phyloP scores from a whole-genome alignment of 2,797 vertebrate genomes.

The Falco novaeseelandiae region DNA sequence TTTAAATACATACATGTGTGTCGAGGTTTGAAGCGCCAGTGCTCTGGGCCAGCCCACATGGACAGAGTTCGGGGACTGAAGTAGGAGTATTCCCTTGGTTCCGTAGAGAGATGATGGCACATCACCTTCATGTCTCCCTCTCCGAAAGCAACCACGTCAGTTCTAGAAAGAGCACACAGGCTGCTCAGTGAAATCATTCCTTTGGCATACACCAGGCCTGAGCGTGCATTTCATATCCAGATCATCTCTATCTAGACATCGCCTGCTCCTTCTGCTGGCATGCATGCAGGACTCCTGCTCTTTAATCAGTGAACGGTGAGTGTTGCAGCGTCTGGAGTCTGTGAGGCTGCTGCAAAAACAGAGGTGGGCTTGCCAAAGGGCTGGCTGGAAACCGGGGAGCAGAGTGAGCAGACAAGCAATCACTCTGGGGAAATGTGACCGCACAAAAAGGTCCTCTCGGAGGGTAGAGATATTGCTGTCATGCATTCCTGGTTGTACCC shows the following conservation, averaged over 20 bases:
- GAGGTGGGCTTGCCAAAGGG: background rate
- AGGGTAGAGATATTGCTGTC: background rate
- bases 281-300: background rate
- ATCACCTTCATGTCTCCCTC: constrained; percentile 85
- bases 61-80: constrained; percentile 94
- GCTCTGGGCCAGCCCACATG: constrained; percentile 93
- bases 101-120: constrained; percentile 89
- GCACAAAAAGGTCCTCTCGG: background rate
- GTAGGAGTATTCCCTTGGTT: constrained; percentile 96
- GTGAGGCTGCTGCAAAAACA: background rate
- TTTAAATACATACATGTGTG: constrained; percentile 81
- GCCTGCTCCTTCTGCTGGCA: background rate
- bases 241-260: background rate
- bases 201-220: background rate
- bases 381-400: background rate
- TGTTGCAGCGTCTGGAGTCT: background rate
- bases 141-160: constrained; percentile 76
- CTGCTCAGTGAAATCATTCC: background rate
- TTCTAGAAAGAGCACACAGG: constrained; percentile 39
- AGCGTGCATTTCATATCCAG: background rate
- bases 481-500: background rate
- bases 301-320: background rate
- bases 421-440: background rate
- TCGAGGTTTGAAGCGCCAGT: constrained; percentile 92
- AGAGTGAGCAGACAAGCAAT: background rate